phyloP scores from a whole-genome alignment of 2,113 vertebrate species.

The Tauraco erythrolophus region DNA sequence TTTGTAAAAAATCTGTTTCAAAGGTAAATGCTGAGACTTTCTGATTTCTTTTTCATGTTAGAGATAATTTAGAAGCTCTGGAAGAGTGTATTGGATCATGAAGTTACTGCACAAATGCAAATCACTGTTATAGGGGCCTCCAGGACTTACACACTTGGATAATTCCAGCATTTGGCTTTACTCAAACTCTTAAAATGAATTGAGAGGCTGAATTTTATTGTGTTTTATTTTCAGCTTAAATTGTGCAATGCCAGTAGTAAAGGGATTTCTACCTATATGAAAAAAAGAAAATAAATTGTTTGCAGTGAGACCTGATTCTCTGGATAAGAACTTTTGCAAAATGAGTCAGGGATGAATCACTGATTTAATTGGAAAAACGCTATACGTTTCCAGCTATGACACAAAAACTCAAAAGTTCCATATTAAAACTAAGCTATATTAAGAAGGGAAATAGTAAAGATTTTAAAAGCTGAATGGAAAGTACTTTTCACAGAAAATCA shows the following conservation, averaged over 20 bases:
- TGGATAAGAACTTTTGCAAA: background rate
- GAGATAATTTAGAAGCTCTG: background rate
- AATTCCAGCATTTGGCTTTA: background rate
- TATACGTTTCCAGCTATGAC: background rate
- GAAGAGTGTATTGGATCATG: background rate
- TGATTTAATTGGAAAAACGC: background rate
- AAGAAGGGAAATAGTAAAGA: background rate
- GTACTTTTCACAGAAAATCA: background rate
- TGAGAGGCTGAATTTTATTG: background rate
- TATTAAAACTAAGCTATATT: background rate
- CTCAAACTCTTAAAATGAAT: background rate
- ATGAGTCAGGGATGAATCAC: conserved; percentile 45
- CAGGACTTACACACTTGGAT: background rate
- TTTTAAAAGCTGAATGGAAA: background rate
- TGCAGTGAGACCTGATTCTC: background rate
- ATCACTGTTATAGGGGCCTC: background rate
- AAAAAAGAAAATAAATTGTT: background rate
- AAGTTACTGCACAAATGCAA: background rate
- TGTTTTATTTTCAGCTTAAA: background rate
- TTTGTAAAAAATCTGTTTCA: background rate
- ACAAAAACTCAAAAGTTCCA: background rate
- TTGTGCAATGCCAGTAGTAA: background rate
- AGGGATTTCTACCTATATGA: background rate
- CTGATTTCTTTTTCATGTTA: background rate
- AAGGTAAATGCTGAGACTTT: background rate